phyloP scores from a whole-genome alignment of 2,888 invertebrate species.

The Eupithecia centaureata region DNA sequence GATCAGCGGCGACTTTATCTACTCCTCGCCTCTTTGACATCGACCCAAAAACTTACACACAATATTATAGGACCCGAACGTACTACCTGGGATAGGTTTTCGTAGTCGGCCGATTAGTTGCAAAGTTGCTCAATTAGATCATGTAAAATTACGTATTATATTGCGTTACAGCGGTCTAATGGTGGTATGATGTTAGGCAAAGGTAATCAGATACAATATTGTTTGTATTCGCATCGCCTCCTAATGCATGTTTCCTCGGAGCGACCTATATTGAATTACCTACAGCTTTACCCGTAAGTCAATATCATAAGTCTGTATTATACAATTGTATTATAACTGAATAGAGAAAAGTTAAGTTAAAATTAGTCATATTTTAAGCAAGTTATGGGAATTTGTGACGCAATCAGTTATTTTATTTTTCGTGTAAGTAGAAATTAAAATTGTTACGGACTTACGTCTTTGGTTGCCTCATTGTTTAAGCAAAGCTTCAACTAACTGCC shows the following conservation, averaged over 20 bases:
- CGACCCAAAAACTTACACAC: slow-evolving; percentile 59
- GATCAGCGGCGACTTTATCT: slow-evolving; percentile 75
- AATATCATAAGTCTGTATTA: neutral
- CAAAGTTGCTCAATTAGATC: slow-evolving; percentile 11
- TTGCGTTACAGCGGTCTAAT: neutral
- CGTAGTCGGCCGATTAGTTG: slow-evolving; percentile 4
- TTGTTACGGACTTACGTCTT: neutral
- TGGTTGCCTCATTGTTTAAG: neutral
- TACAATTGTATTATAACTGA: too few relatives aligned
- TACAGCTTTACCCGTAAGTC: neutral
- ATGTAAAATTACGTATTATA: slow-evolving; percentile 10
- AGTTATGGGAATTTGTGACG: neutral
- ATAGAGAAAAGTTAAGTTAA: too few relatives aligned
- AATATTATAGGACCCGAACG: slow-evolving; percentile 46
- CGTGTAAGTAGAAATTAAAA: neutral
- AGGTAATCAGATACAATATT: slow-evolving; percentile 9
- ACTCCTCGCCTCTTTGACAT: slow-evolving; percentile 65
- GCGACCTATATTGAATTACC: neutral
- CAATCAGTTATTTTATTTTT: neutral
- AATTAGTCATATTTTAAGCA: neutral
- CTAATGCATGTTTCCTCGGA: neutral
- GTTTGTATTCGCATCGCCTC: slow-evolving; percentile 9
- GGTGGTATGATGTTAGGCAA: neutral
- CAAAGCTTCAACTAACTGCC: slow-evolving; percentile 17
- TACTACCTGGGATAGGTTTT: slow-evolving; percentile 12